Evolutionary conservation across 2,113 vertebrate species (phyloP).

Genomic region (Lophochroa leadbeateri): DNA sequence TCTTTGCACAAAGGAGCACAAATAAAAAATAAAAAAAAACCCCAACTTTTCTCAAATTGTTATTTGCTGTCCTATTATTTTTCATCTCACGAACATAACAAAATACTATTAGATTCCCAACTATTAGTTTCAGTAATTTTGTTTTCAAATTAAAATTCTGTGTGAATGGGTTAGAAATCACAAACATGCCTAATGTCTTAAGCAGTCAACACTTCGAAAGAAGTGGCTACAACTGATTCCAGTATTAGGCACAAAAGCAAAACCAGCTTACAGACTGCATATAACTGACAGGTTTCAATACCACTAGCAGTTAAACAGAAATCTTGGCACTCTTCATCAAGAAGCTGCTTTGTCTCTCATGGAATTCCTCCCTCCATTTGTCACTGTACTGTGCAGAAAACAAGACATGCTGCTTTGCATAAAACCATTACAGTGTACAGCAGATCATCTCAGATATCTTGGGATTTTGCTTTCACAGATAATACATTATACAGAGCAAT

Average conservation of each 20-base stretch:
- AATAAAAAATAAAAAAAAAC: fast-evolving
- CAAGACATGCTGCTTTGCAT: background rate
- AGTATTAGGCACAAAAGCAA: background rate
- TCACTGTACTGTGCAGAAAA: background rate
- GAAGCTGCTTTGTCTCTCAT: background rate
- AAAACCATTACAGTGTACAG: background rate
- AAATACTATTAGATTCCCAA: background rate
- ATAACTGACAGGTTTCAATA: background rate
- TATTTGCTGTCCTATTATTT: background rate
- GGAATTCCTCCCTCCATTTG: background rate
- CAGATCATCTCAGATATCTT: background rate
- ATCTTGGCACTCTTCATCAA: background rate
- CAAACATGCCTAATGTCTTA: background rate
- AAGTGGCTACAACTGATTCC: background rate
- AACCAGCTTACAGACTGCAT: background rate
- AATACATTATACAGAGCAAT: background rate
- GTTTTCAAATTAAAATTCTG: background rate
- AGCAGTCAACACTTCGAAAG: background rate
- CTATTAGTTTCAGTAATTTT: background rate
- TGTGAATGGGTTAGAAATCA: background rate
- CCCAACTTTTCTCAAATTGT: background rate
- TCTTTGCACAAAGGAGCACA: background rate
- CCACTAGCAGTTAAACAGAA: background rate
- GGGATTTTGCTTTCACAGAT: background rate
- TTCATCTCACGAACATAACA: background rate